These are phyloP conservation scores for Coecobrya sp. DNA, from an alignment of 2,888 invertebrate species.

Conservation along the genomic window DNA sequence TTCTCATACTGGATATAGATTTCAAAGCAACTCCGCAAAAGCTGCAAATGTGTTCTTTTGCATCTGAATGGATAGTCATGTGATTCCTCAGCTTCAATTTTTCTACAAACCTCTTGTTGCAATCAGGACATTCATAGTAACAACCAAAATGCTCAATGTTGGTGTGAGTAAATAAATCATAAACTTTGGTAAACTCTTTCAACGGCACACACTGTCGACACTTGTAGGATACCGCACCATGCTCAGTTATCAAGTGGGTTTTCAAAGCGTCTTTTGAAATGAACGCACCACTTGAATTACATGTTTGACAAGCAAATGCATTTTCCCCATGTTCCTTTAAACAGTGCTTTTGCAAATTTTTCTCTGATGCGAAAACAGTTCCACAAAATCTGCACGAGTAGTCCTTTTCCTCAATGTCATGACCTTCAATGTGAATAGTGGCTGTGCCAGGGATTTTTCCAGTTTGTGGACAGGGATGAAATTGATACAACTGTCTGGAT, in stretches of 20 bases:
- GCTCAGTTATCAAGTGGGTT: conserved; percentile 14
- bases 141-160: conserved; percentile 8
- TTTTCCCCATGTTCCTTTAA: not conserved
- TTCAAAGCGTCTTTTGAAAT: not conserved
- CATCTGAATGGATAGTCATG: not conserved
- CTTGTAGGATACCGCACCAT: conserved; percentile 37
- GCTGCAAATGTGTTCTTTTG: not conserved
- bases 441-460: conserved; percentile 32
- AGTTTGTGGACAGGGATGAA: conserved; percentile 8
- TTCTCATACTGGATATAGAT: not conserved
- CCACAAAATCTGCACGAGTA: conserved; percentile 15
- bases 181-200: not conserved
- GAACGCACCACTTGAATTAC: not conserved
- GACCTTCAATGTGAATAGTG: not conserved
- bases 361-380: not conserved
- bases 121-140: conserved; percentile 13
- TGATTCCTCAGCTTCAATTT: not conserved
- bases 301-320: not conserved
- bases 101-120: not conserved
- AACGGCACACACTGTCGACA: not conserved
- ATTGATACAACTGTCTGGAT: conserved; percentile 30
- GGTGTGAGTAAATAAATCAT: conserved; percentile 8
- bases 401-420: not conserved
- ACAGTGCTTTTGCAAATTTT: not conserved
- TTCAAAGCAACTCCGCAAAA: conserved; percentile 5